phyloP scores from a whole-genome alignment of 2,888 invertebrate species.

The Octonoba sinensis region DNA sequence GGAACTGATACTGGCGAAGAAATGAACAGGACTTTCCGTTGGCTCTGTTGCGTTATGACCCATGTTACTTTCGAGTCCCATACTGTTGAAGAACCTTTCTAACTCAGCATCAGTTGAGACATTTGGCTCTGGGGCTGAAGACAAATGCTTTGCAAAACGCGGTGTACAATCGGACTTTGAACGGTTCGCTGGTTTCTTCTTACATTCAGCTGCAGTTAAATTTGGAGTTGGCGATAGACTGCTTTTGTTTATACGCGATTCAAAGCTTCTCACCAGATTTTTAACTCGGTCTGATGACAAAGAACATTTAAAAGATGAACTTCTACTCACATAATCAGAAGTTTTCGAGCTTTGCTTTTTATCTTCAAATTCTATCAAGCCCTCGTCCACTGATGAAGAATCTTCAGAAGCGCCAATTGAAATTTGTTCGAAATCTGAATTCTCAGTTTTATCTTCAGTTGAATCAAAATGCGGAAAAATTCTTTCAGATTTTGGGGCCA shows the following conservation, averaged over 20 bases:
- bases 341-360: constrained; percentile 48
- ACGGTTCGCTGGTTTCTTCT: constrained; percentile 79
- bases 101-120: constrained; percentile 74
- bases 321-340: constrained; percentile 67
- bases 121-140: constrained; percentile 21
- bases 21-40: constrained; percentile 72
- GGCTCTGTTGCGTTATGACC: constrained; percentile 68
- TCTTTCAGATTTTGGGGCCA: background rate
- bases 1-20: constrained; percentile 90
- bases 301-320: constrained; percentile 66
- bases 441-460: constrained; percentile 27
- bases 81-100: constrained; percentile 90
- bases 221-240: constrained; percentile 10
- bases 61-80: constrained; percentile 83
- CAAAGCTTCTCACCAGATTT: constrained; percentile 49
- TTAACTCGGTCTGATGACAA: constrained; percentile 43
- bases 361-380: constrained; percentile 24
- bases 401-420: constrained; percentile 36
- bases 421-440: constrained; percentile 35
- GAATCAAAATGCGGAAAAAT: background rate
- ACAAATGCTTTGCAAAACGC: constrained; percentile 74
- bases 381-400: constrained; percentile 29
- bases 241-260: constrained; percentile 20
- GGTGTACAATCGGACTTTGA: constrained; percentile 90
- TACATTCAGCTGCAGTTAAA: constrained; percentile 1